These are phyloP conservation scores for Catocala nupta DNA, from an alignment of 2,888 invertebrate genomes.

Conservation along the genomic window DNA sequence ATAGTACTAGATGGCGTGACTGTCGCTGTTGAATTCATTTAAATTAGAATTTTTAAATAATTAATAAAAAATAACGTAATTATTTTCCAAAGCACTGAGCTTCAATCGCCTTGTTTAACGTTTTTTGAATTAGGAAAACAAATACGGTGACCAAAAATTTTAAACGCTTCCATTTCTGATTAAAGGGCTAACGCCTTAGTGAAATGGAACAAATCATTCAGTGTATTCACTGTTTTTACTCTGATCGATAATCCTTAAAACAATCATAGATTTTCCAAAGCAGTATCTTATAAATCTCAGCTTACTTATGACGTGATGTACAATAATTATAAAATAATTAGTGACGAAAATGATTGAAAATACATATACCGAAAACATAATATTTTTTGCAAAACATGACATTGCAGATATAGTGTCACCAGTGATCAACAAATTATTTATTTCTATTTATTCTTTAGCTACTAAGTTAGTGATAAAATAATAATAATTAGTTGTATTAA, in stretches of 20 bases:
- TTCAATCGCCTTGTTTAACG: neutral
- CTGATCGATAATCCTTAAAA: no score
- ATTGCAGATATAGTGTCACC: constrained; percentile 25
- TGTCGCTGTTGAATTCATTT: no score
- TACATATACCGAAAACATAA: no score
- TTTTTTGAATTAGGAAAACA: neutral
- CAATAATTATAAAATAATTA: neutral
- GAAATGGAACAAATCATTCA: constrained; percentile 2
- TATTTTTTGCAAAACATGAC: constrained; percentile 8
- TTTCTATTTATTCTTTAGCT: constrained; percentile 58
- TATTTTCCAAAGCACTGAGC: no score
- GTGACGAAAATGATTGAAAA: no score
- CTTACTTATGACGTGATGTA: neutral
- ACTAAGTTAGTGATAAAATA: constrained; percentile 43
- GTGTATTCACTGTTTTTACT: neutral
- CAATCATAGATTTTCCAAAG: neutral
- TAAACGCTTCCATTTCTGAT: neutral
- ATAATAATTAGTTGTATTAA: constrained; percentile 33
- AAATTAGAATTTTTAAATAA: no score
- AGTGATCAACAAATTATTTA: constrained; percentile 63
- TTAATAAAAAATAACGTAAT: no score
- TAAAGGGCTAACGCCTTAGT: neutral
- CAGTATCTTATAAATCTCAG: neutral
- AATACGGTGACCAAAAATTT: constrained; percentile 3
- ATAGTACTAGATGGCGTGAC: no score